Conservation (phyloP, 2,797 vertebrate genomes). For the Galago senegalensis region DNA sequence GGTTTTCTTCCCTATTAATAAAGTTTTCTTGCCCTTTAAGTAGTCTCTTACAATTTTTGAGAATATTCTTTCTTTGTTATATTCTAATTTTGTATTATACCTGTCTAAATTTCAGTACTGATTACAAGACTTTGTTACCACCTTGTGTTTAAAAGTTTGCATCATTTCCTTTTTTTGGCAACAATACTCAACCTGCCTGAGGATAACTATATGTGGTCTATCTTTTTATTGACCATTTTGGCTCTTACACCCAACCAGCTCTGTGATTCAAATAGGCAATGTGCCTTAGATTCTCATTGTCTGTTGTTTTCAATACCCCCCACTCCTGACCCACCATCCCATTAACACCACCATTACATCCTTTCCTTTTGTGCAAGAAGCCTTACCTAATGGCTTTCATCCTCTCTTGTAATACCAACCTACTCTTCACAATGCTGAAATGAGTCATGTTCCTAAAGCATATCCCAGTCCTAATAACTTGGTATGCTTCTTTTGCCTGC, state of each 20-base stretch:
- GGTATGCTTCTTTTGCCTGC: neutral
- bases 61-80: neutral
- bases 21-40: neutral
- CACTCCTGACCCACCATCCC: neutral
- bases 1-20: neutral
- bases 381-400: neutral
- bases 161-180: neutral
- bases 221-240: neutral
- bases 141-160: neutral
- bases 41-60: neutral
- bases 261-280: neutral
- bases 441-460: neutral
- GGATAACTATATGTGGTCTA: neutral
- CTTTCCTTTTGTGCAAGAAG: neutral
- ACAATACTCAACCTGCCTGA: neutral
- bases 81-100: constrained; percentile 13
- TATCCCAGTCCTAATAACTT: neutral
- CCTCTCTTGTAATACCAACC: neutral
- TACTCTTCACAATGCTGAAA: neutral
- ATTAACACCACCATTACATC: neutral
- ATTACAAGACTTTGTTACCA: neutral
- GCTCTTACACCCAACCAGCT: neutral
- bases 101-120: neutral
- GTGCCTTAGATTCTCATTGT: neutral
- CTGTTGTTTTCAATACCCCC: neutral